Percentiles rank a stretch among this genome's conserved stretches.
Conservation (phyloP, 2,888 invertebrate genomes). For the Sphaeridia pumilis region DNA sequence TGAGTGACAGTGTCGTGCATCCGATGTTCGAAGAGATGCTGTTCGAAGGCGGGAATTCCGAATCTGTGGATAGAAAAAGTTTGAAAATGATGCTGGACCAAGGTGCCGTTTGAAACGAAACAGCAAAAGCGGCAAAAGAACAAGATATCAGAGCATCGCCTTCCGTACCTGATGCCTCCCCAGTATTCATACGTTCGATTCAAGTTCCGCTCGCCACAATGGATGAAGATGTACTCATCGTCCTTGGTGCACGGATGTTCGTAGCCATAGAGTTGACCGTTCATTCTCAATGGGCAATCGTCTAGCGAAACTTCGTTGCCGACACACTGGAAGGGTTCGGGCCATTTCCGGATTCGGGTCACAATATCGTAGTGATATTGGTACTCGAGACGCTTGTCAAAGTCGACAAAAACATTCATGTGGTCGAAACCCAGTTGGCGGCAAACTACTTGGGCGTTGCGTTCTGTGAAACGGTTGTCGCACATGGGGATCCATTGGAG, state of each 20-base stretch:
- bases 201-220: slow-evolving; percentile 66
- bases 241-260: slow-evolving; percentile 79
- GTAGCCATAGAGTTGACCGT: slow-evolving; percentile 78
- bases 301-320: slow-evolving; percentile 43
- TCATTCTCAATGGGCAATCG: slow-evolving; percentile 54
- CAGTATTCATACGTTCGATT: slow-evolving; percentile 63
- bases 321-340: slow-evolving; percentile 66
- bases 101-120: neutral
- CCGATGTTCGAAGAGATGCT: slow-evolving; percentile 65
- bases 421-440: slow-evolving; percentile 80
- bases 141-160: neutral
- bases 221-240: slow-evolving; percentile 81
- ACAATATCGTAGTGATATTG: slow-evolving; percentile 81
- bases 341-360: slow-evolving; percentile 84
- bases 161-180: slow-evolving; percentile 68
- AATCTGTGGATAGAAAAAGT: slow-evolving; percentile 48
- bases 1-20: slow-evolving; percentile 72
- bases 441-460: slow-evolving; percentile 94
- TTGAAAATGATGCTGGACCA: too few species aligned
- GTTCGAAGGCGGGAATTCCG: slow-evolving; percentile 78
- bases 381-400: slow-evolving; percentile 73
- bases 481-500: slow-evolving; percentile 95
- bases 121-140: neutral
- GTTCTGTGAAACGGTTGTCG: slow-evolving; percentile 85
- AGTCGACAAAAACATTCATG: slow-evolving; percentile 75